Base-by-base conservation (phyloP, 2,797 vertebrate genomes). In the Coranthus polyacanthus region DNA sequence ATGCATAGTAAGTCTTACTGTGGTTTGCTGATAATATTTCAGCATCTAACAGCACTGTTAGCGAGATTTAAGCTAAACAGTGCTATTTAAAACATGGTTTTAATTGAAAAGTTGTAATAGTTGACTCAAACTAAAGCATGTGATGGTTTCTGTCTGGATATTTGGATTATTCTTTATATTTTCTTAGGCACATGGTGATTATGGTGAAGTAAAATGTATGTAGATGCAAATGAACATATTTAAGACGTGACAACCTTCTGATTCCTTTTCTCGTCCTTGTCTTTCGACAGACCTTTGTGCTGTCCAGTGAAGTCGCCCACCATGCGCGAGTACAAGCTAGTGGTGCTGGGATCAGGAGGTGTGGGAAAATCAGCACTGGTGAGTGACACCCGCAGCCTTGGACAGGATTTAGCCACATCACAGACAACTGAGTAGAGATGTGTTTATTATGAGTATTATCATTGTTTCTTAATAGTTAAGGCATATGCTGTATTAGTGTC, bases 291-390 rank as follows among this genome's bases (percentile, higher is more conserved):
- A 89, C 91, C 81, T 63, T 89, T 81, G 91, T 86, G 84, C 89
- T 86, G 85, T 93, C 93, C 71, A 94, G 90, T 95, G 93, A 94
- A 92, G 92, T 94, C 89, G 87, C 91, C 90, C 95, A 96, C 92
- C 94, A 99, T 99, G 98, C 98, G 98, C 85, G 98, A 99, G 93
- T 99, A 99, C 95, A 99, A 99, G 95, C 95, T 99, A 82, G 98
- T 99, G 93, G 98, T 99, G 89, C 93, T 99, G 89, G 98, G 98
- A 83, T 99, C 98, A 78, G 98, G 98, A 94, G 98, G 98, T 70
- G 98, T 99, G 87, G 98, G 98, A 42, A 99, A 99, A 79, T 99
- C 98, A 12, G 98, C 98, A 87, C 94, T 99, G 96, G 98, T 99
- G 92, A 97, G 96, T 94, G 36, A 54, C 5, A 3, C 12, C 29